Evolutionary conservation across 2,888 invertebrate species (phyloP).

Genomic region (Aleiodes alternator): DNA sequence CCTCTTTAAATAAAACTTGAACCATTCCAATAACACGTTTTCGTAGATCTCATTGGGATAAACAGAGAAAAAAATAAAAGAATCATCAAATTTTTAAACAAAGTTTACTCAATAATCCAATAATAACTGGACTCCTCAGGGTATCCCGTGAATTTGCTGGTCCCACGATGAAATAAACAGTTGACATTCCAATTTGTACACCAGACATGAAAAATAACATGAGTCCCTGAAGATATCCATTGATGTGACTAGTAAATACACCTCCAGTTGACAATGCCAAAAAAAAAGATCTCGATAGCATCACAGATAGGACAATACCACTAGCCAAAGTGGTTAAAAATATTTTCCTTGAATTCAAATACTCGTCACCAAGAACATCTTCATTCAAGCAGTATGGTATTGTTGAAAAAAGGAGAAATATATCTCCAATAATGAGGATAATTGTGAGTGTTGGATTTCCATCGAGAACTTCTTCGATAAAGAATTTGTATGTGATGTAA

Average conservation of each 20-base stretch:
- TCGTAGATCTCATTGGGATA: neutral
- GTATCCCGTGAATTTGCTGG: constrained; percentile 67
- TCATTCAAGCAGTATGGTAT: constrained; percentile 75
- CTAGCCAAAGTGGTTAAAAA: constrained; percentile 80
- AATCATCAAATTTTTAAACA: constrained; percentile 47
- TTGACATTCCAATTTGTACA: constrained; percentile 77
- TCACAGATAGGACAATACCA: constrained; percentile 80
- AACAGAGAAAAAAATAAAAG: neutral
- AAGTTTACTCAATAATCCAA: constrained; percentile 76
- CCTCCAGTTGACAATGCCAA: constrained; percentile 82
- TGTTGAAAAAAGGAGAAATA: constrained; percentile 73
- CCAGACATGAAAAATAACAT: constrained; percentile 81
- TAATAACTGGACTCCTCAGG: constrained; percentile 70
- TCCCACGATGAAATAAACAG: constrained; percentile 66
- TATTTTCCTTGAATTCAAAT: constrained; percentile 78
- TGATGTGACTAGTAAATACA: constrained; percentile 83
- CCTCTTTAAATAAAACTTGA: too few relatives aligned
- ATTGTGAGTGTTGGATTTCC: constrained; percentile 80
- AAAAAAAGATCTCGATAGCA: constrained; percentile 81
- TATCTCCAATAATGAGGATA: constrained; percentile 73
- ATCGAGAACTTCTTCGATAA: constrained; percentile 81
- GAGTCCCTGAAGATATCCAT: constrained; percentile 82
- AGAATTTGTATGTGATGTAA: constrained; percentile 81
- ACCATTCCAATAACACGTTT: too few relatives aligned
- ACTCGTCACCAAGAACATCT: constrained; percentile 61